Evolutionary conservation across 2,888 invertebrate species (phyloP).

Genomic region (Rhimphoctona megacephalus): DNA sequence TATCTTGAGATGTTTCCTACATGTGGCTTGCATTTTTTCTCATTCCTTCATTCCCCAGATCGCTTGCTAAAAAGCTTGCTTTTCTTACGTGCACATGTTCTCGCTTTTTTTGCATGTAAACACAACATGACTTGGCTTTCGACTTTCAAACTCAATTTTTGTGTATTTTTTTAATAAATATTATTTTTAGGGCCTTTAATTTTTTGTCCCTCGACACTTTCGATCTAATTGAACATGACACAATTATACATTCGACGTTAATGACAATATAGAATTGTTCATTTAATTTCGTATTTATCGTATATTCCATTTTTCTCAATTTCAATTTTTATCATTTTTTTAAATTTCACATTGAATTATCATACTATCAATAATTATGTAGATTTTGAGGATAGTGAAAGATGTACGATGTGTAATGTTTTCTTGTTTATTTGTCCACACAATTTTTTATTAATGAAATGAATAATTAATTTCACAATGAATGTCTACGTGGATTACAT

Average conservation of each 20-base stretch:
- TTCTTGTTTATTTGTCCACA: not conserved
- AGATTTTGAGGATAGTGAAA: not conserved
- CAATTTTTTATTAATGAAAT: not conserved
- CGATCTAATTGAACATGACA: not conserved
- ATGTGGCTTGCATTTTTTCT: slow-evolving; percentile 5
- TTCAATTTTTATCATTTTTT: not conserved
- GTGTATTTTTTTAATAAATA: not conserved
- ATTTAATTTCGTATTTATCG: not conserved
- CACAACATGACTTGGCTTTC: slow-evolving; percentile 30
- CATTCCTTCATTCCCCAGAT: not conserved
- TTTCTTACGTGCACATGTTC: not conserved
- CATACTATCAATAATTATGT: not conserved
- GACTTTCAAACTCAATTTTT: not conserved
- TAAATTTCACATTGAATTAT: not conserved
- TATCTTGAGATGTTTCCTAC: not conserved
- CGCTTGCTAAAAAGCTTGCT: slow-evolving; percentile 35
- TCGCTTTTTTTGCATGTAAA: slow-evolving; percentile 45
- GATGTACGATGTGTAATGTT: not conserved
- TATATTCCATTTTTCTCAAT: not conserved
- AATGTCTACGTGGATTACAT: no score
- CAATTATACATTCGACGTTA: not conserved
- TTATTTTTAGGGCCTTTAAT: slow-evolving; percentile 4
- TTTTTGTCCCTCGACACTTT: slow-evolving; percentile 13
- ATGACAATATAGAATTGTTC: not conserved
- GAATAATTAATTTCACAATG: not conserved